Evolutionary conservation across 2,113 vertebrate species (phyloP), one percentile per base, ranked within the genome.

Genomic region (Scophthalmus maximus): DNA sequence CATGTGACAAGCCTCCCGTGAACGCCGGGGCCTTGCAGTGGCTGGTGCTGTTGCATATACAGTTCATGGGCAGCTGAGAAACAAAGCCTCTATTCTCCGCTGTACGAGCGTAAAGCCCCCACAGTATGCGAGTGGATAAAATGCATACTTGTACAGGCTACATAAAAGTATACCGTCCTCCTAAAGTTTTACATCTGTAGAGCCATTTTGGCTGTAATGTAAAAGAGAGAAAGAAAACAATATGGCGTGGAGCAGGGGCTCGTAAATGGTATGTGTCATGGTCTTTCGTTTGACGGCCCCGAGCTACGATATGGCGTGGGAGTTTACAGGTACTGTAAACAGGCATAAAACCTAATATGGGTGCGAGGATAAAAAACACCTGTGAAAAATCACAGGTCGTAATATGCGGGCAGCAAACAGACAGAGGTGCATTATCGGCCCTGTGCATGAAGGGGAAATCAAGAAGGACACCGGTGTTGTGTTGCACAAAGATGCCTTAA

Each of bases 161-260:
- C 73, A 81, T 88, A 86, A 88, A 89, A 90, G 61, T 63, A 56
- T 75, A 86, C 27, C 69, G 50, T 75, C 73, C 38, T 52, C 80
- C 73, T 83, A 81, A 80, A 88, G 47, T 79, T 86, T 83, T 81
- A 88, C 63, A 25, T 25, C 60, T 58, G 47, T 61, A 1, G 49
- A 40, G 29, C 34, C 57, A 25, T 76, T 79, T 70, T 60, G 69
- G 74, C 75, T 60, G 71, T 61, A 83, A 84, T 74, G 61, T n/a
- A n/a, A n/a, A n/a, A n/a, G 66, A 78, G 52, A 64, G 47, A 75
- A n/a, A n/a, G n/a, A n/a, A n/a, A n/a, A n/a, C n/a, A n/a, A 78
- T 46, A 30, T 40, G 68, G 68, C 10, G 22, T 18, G 44, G 52
- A 63, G 67, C 36, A 44, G 6, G 57, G 53, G 46, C 51, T 59